Evolutionary conservation across 2,888 invertebrate species (phyloP), one percentile per base, ranked within the genome.

Genomic region (Ectemnius continuus): DNA sequence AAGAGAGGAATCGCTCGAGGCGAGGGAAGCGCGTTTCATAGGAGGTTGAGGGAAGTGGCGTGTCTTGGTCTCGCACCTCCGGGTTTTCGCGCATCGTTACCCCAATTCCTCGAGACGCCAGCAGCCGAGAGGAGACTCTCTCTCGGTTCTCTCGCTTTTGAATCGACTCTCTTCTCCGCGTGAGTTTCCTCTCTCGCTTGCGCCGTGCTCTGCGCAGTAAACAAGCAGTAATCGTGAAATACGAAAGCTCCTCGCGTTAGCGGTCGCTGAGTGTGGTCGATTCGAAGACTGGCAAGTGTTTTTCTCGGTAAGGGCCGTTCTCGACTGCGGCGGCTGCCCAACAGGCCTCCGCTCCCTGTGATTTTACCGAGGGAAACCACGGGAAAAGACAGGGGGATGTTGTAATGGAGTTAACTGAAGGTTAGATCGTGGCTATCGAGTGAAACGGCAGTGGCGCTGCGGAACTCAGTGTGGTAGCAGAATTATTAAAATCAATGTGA

Each of bases 401-500:
- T 18, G n/a, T 0, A 8, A 36, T 36, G 36, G 13, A 13, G 18
- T 11, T 6, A 61, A 13, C 3, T 5, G n/a, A 13, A 13, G 70
- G 64, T 75, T 75, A 82, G 79, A 73, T 73, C 75, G 73, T 71
- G 70, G 23, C 59, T 4, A 23, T 68, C 23, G 13, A 52, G 59
- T 71, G 73, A 70, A 74, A 68, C 75, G 60, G 71, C 67, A 76
- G 84, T 86, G 85, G 86, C 86, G 86, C 85, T 84, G 81, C 81
- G 71, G 78, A 69, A 52, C 52, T 73, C 73, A 74, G 74, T 79
- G 77, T 68, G 61, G 70, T 63, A 73, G 73, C 73, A 82, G 83
- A 80, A 82, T 84, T 85, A 86, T 88, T 85, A 86, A 87, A 86
- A 87, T 88, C 86, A 86, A 88, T 87, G 87, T 85, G 83, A 81